These are phyloP conservation scores for Tetrao urogallus DNA, from an alignment of 2,113 vertebrate species.

Conservation along the genomic window DNA sequence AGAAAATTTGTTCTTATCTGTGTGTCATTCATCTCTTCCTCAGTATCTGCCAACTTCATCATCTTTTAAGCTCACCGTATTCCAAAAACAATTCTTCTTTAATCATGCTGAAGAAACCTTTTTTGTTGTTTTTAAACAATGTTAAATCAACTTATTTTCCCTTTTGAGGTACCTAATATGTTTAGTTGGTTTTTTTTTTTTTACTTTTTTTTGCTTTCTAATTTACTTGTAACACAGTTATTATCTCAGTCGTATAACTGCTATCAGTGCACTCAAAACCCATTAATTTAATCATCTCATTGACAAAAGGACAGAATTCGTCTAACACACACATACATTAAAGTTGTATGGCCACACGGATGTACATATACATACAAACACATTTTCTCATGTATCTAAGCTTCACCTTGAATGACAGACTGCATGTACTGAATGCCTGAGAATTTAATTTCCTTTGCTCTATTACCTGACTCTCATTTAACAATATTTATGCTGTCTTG, in stretches of 20 bases:
- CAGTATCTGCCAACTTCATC: not conserved
- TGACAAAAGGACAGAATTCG: not conserved
- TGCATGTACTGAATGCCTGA: not conserved
- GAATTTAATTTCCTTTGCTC: not conserved
- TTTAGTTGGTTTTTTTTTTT: not conserved
- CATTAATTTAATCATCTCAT: not conserved
- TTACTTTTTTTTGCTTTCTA: not conserved
- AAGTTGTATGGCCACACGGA: not conserved
- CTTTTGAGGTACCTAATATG: not conserved
- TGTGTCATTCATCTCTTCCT: not conserved
- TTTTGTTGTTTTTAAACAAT: not conserved
- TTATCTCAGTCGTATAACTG: not conserved
- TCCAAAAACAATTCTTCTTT: not conserved
- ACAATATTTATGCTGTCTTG: not conserved
- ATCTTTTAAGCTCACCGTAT: not conserved
- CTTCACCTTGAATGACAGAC: not conserved
- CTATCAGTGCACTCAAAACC: not conserved
- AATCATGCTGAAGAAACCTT: not conserved
- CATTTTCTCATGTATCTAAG: not conserved
- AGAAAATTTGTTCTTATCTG: not conserved
- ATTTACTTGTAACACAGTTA: not conserved
- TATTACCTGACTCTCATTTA: not conserved
- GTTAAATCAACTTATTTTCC: not conserved
- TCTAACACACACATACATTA: not conserved
- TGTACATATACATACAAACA: not conserved